Evolutionary conservation across 2,797 vertebrate genomes (phyloP).

Genomic region (Acipenser ruthenus): DNA sequence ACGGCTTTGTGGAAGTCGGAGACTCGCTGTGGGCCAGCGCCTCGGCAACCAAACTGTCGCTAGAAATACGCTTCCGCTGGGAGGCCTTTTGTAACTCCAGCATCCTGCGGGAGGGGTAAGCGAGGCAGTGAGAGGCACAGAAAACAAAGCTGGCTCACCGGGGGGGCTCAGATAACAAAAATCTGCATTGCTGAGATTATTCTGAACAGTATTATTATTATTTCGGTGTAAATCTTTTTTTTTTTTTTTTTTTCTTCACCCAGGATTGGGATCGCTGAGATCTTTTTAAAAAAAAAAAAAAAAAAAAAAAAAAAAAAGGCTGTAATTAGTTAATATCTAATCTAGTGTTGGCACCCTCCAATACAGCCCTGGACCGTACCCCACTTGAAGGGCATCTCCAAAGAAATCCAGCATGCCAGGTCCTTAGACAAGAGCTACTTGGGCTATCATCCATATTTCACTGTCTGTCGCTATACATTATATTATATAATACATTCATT

Average conservation of each 20-base stretch:
- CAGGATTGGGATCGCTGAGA: background rate
- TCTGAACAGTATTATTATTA: background rate
- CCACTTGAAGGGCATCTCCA: no score
- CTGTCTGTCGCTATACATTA: no score
- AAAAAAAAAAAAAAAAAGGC: no score
- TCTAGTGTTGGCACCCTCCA: no score
- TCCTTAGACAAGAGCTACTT: no score
- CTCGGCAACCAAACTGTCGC: conserved; percentile 41
- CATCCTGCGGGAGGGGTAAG: conserved; percentile 19
- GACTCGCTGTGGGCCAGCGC: conserved; percentile 36
- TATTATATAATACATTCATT: no score
- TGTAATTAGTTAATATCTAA: no score
- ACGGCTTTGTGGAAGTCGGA: conserved; percentile 32
- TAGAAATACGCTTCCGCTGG: conserved; percentile 38
- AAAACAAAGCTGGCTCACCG: background rate
- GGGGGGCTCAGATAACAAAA: background rate
- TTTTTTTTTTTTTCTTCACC: background rate
- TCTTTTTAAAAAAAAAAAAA: no score
- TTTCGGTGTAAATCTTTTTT: no score
- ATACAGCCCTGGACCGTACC: no score
- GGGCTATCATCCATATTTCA: no score
- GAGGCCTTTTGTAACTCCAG: conserved; percentile 26
- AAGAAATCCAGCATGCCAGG: no score
- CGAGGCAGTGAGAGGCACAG: background rate
- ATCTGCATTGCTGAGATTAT: background rate